Base-by-base conservation (phyloP, 2,797 vertebrate species). In the Premnoplex brunnescens region DNA sequence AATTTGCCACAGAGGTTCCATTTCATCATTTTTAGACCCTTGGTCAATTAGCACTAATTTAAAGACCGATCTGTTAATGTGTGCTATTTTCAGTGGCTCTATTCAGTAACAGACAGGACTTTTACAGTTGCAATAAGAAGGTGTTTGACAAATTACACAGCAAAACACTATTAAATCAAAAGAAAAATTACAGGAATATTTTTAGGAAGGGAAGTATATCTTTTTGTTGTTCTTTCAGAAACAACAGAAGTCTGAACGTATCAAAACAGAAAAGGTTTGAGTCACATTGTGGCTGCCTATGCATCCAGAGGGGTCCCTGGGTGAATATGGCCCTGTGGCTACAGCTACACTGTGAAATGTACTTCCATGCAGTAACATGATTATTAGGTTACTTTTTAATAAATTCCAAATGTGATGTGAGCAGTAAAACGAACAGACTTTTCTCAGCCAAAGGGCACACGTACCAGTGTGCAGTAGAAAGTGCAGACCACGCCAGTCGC, bases 391-490 rank as follows among this genome's bases (percentile, higher is more conserved):
- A 24, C 36, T 84, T 72, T 56, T 52, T 13, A 56, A 81, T 34
- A 59, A 72, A 76, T 56, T 71, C 52, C 7, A 1, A 23, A 14
- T 66, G 90, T 80, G 6, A 72, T 77, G 63, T 27, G 12, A 82
- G 36, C 26, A 23, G 51, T 68, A 56, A 83, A 72, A 83, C 34
- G n/a, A 66, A 72, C 17, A 28, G 34, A 14, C 15, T 74, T 54
- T 60, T 83, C 49, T 79, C 27, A 88, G 78, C 63, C 7, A 2
- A 76, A n/a, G 19, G 26, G 28, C 44, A 81, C 49, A 96, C 98
- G 0, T 98, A 99, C 99, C 99, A 99, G 63, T 1, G 99, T 98
- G 91, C 99, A 99, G 97, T 99, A 99, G 97, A 99, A 99, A 7
- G 99, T 99, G 83, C 99, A 99, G 93, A 99, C 99, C 48, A 99